A percentile compares a stretch with the other conserved stretches of the same genome.
These are phyloP conservation scores for Tychaedon coryphoeus DNA, from an alignment of 2,113 vertebrate species.

Conservation along the genomic window DNA sequence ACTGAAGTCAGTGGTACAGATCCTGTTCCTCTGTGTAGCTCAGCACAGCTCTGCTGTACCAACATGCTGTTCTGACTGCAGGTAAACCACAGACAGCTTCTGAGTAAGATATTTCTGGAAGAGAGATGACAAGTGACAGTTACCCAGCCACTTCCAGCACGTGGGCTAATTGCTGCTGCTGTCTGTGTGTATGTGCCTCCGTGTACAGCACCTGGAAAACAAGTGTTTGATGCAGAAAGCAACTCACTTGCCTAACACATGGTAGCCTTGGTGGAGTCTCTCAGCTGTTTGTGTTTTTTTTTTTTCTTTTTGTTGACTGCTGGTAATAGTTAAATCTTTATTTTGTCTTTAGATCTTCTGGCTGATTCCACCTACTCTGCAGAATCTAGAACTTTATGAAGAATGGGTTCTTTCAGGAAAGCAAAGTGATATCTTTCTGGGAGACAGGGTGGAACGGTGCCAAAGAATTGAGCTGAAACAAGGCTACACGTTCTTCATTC, in stretches of 20 bases:
- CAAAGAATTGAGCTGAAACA: conserved; percentile 94
- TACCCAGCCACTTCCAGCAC: background rate
- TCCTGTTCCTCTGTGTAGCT: background rate
- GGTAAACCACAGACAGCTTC: background rate
- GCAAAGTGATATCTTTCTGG: conserved; percentile 95
- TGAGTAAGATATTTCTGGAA: conserved; percentile 2
- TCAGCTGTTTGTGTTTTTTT: background rate
- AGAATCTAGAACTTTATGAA: conserved; percentile 94
- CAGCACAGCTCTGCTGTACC: background rate
- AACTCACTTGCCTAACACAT: background rate
- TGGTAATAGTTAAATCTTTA: background rate
- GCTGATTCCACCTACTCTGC: conserved; percentile 91
- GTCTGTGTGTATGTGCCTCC: background rate
- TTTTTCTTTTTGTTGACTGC: background rate
- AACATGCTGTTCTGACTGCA: background rate
- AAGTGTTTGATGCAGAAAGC: background rate
- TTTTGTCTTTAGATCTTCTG: conserved; percentile 88
- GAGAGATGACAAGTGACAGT: background rate
- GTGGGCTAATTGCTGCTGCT: conserved; percentile 13
- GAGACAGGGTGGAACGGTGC: conserved; percentile 91
- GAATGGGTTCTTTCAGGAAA: conserved; percentile 98
- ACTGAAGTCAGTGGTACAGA: background rate
- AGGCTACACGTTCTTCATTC: conserved; percentile 96
- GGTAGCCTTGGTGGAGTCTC: background rate
- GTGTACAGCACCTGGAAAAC: background rate